Evolutionary conservation across 2,888 invertebrate species (phyloP).

Genomic region (Eremobia ochroleuca): DNA sequence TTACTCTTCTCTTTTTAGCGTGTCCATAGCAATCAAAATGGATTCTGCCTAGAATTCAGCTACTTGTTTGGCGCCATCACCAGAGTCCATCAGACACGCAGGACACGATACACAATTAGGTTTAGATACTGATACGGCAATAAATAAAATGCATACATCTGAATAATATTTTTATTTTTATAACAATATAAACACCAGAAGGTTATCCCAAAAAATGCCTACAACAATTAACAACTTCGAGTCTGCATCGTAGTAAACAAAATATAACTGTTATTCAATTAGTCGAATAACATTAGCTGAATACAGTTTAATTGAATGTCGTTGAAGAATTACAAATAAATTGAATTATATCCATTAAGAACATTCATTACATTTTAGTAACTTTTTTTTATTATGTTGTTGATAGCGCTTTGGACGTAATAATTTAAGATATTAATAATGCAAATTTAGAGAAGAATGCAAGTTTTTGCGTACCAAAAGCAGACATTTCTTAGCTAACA

Average conservation of each 20-base stretch:
- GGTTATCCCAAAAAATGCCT: constrained; percentile 68
- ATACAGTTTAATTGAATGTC: constrained; percentile 24
- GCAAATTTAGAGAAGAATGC: neutral
- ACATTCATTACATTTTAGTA: constrained; percentile 6
- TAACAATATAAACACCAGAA: constrained; percentile 72
- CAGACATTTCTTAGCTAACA: neutral
- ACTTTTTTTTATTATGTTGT: neutral
- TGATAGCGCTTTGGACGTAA: neutral
- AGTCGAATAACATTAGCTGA: constrained; percentile 24
- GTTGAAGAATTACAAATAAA: constrained; percentile 22
- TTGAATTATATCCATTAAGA: constrained; percentile 12
- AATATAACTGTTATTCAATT: constrained; percentile 26
- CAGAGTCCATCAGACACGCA: too few species aligned
- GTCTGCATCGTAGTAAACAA: constrained; percentile 42
- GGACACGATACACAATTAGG: too few species aligned
- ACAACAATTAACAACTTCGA: constrained; percentile 67
- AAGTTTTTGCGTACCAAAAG: neutral
- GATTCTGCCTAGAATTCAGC: too few species aligned
- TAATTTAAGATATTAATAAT: neutral
- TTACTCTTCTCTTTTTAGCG: too few species aligned
- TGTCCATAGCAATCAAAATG: too few species aligned
- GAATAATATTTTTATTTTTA: constrained; percentile 68
- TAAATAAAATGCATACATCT: constrained; percentile 41
- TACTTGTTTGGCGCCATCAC: too few species aligned
- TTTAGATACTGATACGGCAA: neutral